Evolutionary conservation across 1,140 invertebrate species (phyloP), one percentile per base, ranked within the genome.

Genomic region (Psix sp.): DNA sequence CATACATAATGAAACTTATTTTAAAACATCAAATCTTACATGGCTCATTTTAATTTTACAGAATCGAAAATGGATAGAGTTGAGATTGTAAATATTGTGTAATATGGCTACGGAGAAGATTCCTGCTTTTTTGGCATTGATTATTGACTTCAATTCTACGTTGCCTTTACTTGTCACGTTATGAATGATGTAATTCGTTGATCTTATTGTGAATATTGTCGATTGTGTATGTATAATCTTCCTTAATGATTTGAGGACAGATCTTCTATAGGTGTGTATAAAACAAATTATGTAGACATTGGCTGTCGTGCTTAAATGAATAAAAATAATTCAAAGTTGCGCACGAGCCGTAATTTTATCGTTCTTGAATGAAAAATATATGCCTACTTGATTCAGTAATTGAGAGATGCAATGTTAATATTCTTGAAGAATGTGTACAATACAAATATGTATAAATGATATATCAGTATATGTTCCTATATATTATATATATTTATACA

Each of bases 201-300:
- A 73, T 67, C 62, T 66, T 74, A 74, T 56, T 66, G 71, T 62
- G 62, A 66, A 66, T 73, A 73, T 31, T 60, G 48, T 73, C 60
- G 54, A 60, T 73, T 48, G 54, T 73, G 62, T 66, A 62, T 40
- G 71, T 74, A 73, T 73, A 49, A 56, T 48, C 62, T 74, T 74
- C 62, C 49, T 56, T 65, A 39, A 33, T 60, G 39, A 54, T 59
- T 72, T 21, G 45, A 60, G 52, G 45, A 46, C 46, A 72, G 60
- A 73, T 60, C 35, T 52, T 59, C 57, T 17, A 51, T 72, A 72
- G 68, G 42, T 65, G 59, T 72, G 68, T 72, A 68, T 39, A 72
- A 62, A 54, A 62, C 10, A 35, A 13, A 35, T 33, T 56, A 43
- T 62, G 62, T 74, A 67, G 71, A 62, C 48, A 56, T 57, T 56